Base-by-base conservation (phyloP, 2,888 invertebrate species). In the Arrhopalites spinosus region DNA sequence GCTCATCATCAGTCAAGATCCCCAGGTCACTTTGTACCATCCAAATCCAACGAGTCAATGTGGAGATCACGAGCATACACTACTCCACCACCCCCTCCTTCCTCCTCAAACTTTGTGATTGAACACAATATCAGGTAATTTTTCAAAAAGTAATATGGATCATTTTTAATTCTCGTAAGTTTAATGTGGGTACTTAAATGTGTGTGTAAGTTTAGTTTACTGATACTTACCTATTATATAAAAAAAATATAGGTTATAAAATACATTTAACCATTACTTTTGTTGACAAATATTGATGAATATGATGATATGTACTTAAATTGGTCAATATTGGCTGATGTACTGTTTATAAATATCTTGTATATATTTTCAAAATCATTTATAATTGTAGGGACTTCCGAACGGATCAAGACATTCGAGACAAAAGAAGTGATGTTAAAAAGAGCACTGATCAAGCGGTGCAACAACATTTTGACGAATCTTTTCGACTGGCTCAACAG, bases 381-480 rank as follows among this genome's bases (percentile, higher is more conserved):
- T n/a, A 11, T 36, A 73, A 75, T 50, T 66, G 66, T 50, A 78
- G 77, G 53, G 78, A 78, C 50, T 74, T 78, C n/a, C 70, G 70
- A 17, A 70, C 8, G 53, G 70, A 70, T 5, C 70, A 29, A n/a
- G 70, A 70, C 53, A 30, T 53, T 15, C 56, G 70, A 2, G 70
- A 70, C 36, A 70, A 56, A 70, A 70, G 70, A 70, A 68, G 29
- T 23, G 77, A 77, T 2, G 59, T 59, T 20, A 81, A 79, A 53
- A 36, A 75, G 23, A 69, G 78, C 79, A 89, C 89, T 74, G 89
- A 90, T 82, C 89, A 89, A 83, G 91, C 92, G 80, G 92, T 95
- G 77, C 91, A 93, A 84, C 92, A 94, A 86, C 95, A 95, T 87
- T 95, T 95, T 86, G 93, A 93, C 85, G 94, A 94, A 87, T 94